These are phyloP conservation scores for Dascillus cervinus DNA, from an alignment of 2,888 invertebrate genomes.

Conservation along the genomic window DNA sequence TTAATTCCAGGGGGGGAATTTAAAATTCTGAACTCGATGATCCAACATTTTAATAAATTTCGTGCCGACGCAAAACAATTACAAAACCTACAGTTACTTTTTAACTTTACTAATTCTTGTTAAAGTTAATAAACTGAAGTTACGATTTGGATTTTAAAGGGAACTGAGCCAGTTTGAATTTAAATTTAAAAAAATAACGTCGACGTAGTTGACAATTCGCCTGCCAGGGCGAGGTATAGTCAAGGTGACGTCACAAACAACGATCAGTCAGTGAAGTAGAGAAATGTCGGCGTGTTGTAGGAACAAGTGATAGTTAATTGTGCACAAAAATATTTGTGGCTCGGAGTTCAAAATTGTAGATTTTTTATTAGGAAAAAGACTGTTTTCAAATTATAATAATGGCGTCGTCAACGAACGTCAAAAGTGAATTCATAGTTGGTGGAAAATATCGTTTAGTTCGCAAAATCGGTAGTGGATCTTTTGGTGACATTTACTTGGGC, in stretches of 20 bases:
- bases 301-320: slow-evolving; percentile 44
- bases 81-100: no score
- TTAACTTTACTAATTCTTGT: no score
- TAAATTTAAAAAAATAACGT: no score
- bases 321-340: slow-evolving; percentile 39
- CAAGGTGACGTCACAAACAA: slow-evolving; percentile 33
- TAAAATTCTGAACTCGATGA: no score
- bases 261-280: slow-evolving; percentile 36
- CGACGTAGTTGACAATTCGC: no score
- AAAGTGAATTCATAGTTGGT: slow-evolving; percentile 76
- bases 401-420: slow-evolving; percentile 39
- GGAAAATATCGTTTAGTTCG: slow-evolving; percentile 91
- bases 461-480: slow-evolving; percentile 98
- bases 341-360: slow-evolving; percentile 40
- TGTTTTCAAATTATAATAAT: slow-evolving; percentile 37
- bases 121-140: no score
- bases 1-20: no score
- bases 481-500: slow-evolving; percentile 97
- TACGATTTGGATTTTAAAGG: no score
- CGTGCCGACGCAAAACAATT: no score
- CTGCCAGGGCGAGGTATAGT: slow-evolving; percentile 15
- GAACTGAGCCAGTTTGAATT: no score
- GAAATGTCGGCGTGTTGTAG: slow-evolving; percentile 53
- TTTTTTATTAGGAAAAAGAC: slow-evolving; percentile 32
- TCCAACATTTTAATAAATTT: no score